Percentiles rank a stretch among this genome's conserved stretches.
phyloP scores from a whole-genome alignment of 2,888 invertebrate species.

The Euplagia quadripunctaria region DNA sequence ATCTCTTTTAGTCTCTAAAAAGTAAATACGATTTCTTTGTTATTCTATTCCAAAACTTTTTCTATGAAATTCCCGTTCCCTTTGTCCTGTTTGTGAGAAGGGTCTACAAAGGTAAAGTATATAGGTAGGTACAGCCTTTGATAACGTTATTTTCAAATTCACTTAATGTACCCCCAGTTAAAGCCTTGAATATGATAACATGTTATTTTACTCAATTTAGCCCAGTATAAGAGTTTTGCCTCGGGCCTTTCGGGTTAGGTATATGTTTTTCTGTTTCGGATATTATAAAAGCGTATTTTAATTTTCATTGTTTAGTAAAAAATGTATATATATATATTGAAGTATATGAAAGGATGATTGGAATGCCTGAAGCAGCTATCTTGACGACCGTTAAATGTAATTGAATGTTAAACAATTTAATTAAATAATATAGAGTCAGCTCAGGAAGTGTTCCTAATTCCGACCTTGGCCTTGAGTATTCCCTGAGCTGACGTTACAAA shows the following conservation, averaged over 20 bases:
- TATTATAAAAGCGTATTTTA: neutral
- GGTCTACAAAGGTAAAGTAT: neutral
- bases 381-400: too few relatives aligned
- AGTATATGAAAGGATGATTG: too few relatives aligned
- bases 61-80: conserved; percentile 4
- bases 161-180: too few relatives aligned
- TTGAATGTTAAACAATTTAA: too few relatives aligned
- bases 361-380: too few relatives aligned
- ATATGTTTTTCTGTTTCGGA: neutral
- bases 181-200: neutral
- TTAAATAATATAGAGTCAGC: too few relatives aligned
- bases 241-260: neutral
- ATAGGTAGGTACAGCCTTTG: conserved; percentile 9
- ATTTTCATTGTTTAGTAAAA: too few relatives aligned
- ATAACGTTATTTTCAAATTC: conserved; percentile 11
- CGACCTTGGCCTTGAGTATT: too few relatives aligned
- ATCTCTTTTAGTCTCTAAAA: conserved; percentile 2
- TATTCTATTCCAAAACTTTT: conserved; percentile 9
- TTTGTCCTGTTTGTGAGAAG: conserved; percentile 3
- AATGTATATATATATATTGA: too few relatives aligned
- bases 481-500: too few relatives aligned
- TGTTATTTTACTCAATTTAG: conserved; percentile 5
- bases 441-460: too few relatives aligned
- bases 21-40: conserved; percentile 10
- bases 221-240: neutral